Evolutionary conservation across 2,888 invertebrate species (phyloP), one percentile per base, ranked within the genome.

Genomic region (Pinctada fucata): DNA sequence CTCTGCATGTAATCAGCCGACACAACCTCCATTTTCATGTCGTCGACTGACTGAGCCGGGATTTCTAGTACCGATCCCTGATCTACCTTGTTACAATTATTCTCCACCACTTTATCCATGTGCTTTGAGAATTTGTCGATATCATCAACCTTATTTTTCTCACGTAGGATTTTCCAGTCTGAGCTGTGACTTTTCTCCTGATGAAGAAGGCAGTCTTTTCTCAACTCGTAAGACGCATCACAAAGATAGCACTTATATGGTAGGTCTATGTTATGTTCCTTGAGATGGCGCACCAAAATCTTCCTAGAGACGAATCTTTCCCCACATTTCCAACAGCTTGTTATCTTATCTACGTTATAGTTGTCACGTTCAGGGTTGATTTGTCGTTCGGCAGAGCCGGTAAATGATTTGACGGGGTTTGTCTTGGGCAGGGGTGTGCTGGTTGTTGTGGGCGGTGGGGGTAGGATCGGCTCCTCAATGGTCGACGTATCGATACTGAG

Each of bases 181-280:
- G 95, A 93, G 0, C 95, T 93, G 89, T 98, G 98, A 66, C 94
- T 93, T 47, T 95, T 94, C 83, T 95, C 95, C 85, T 97, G 95
- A 90, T 98, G 98, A 51, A 95, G 95, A 80, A 97, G 93, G 47
- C 97, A 96, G 31, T 96, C 96, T 80, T 95, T 94, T 2, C 97
- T 94, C 67, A 96, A 96, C 0, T 95, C 94, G 89, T 96, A 98
- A 0, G 97, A 96, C 6, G 95, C 95, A 88, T 97, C 97, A 91
- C 98, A 98, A 0, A 98, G 94, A 93, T 98, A 97, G 90, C 98
- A 98, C 92, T 97, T 97, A 93, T 96, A 97, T 2, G 92, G 91
- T n/a, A 4, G 96, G 79, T 91, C 92, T 72, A 90, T 89, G 80
- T 87, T 90, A 84, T 91, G 91, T 78, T 91, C 92, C 80, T 91